Base-by-base conservation (phyloP, 2,113 vertebrate genomes). In the Atlantisia rogersi region DNA sequence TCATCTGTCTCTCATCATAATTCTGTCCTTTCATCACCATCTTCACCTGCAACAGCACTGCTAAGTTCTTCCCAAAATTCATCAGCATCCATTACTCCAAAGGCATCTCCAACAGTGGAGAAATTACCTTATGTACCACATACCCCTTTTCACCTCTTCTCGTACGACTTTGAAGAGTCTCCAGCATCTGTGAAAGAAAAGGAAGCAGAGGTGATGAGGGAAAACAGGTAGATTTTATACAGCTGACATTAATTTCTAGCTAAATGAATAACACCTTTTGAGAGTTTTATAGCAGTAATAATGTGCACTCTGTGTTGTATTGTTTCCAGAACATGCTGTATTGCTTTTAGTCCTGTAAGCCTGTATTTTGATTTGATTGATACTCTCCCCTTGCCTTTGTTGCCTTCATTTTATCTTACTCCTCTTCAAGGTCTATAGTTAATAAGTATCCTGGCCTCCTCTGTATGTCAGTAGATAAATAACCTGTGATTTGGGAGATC, bases 101-200 rank as follows among this genome's bases (percentile, higher is more conserved):
- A 97, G 92, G 94, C 96, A 68, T 98, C 98, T 93, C 98, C 86
- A 50, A 97, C 95, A 5, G 91, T 91, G 96, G 98, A 98, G 82
- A 98, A 97, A 83, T 97, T 99, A 88, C 99, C 99, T 86, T 99
- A 99, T 77, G 97, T 99, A 80, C 99, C 99, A 26, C 99, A 99
- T 94, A 98, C 98, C 24, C 99, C 99, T 89, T 99, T 99, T 94
- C 99, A 99, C 94, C 99, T 98, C 89, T 99, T 99, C 98, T 98
- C 97, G 0, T 98, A 99, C 5, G 99, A 99, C 97, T 97, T 99
- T 44, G 98, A 99, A 53, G 98, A 99, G 68, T 94, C 98, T 82
- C 97, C 98, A 95, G 93, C 92, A 73, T 59, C 97, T 86, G 64
- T 95, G 74, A 97, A 97, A 93, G 97, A 98, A 74, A 98, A 98